Conservation (phyloP, 1,140 invertebrate genomes). For the Zaprionus inermis region DNA sequence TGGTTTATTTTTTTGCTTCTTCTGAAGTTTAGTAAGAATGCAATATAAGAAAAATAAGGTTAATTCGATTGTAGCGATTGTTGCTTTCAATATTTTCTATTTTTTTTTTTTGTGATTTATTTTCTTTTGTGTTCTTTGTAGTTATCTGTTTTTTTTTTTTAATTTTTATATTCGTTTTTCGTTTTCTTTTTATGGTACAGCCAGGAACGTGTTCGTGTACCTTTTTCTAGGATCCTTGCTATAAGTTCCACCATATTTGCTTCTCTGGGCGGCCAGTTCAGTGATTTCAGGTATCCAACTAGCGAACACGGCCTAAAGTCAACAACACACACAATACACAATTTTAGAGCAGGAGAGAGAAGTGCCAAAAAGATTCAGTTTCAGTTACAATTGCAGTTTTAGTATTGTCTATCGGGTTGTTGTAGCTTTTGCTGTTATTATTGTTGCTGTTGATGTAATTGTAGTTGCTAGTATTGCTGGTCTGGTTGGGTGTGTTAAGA, state of each 20-base stretch:
- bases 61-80: constrained; percentile 70
- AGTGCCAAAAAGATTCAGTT: constrained; percentile 49
- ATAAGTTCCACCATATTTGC: constrained; percentile 99
- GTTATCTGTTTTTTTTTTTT: constrained; percentile 56
- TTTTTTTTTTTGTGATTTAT: constrained; percentile 43
- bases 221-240: constrained; percentile 99
- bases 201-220: constrained; percentile 87
- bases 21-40: constrained; percentile 72
- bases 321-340: constrained; percentile 80
- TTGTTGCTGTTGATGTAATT: constrained; percentile 13
- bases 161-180: constrained; percentile 55
- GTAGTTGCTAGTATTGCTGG: not conserved
- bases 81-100: constrained; percentile 23
- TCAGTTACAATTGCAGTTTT: constrained; percentile 45
- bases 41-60: constrained; percentile 62
- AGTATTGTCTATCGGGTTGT: constrained; percentile 1
- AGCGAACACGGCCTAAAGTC: constrained; percentile 97
- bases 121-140: constrained; percentile 34
- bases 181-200: constrained; percentile 73
- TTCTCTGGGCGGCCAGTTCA: constrained; percentile 97
- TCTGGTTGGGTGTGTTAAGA: constrained; percentile 29
- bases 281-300: constrained; percentile 99
- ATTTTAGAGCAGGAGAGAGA: constrained; percentile 57
- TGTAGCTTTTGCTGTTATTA: constrained; percentile 11
- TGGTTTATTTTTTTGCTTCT: constrained; percentile 49